Conservation (phyloP, 2,113 vertebrate genomes). For the Leuciscus idus region DNA sequence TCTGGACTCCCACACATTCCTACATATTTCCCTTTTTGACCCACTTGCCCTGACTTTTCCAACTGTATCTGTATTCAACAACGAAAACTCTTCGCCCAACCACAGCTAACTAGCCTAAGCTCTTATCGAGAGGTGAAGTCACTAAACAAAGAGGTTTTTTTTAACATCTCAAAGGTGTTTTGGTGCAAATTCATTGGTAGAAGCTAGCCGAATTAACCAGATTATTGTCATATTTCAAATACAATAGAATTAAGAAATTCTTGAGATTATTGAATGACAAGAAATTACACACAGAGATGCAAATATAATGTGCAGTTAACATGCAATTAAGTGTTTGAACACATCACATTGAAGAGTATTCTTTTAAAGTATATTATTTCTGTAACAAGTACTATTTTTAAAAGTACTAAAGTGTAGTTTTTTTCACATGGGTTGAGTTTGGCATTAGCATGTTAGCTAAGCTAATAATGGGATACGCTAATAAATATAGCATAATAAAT, state of each 20-base stretch:
- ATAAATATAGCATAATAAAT: neutral
- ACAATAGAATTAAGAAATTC: neutral
- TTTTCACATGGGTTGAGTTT: neutral
- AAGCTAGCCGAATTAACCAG: too few species aligned
- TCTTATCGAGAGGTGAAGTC: neutral
- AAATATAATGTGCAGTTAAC: neutral
- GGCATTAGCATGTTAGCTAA: neutral
- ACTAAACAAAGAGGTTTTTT: too few species aligned
- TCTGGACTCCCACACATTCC: constrained; percentile 53
- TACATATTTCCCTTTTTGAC: constrained; percentile 27
- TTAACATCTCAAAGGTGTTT: too few species aligned
- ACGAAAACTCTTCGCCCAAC: neutral
- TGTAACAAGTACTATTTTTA: neutral
- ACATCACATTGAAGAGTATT: neutral
- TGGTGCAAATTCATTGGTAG: too few species aligned
- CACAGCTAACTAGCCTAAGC: neutral
- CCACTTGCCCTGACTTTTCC: neutral
- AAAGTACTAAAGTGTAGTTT: neutral
- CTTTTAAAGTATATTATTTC: neutral
- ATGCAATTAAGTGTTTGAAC: neutral
- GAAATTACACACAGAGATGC: neutral
- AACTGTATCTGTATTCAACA: neutral
- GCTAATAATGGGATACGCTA: neutral
- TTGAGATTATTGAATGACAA: neutral
- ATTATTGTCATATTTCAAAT: neutral